Evolutionary conservation across 1,140 invertebrate species (phyloP), one percentile per base, ranked within the genome.

Genomic region (Drosophila neocordata): DNA sequence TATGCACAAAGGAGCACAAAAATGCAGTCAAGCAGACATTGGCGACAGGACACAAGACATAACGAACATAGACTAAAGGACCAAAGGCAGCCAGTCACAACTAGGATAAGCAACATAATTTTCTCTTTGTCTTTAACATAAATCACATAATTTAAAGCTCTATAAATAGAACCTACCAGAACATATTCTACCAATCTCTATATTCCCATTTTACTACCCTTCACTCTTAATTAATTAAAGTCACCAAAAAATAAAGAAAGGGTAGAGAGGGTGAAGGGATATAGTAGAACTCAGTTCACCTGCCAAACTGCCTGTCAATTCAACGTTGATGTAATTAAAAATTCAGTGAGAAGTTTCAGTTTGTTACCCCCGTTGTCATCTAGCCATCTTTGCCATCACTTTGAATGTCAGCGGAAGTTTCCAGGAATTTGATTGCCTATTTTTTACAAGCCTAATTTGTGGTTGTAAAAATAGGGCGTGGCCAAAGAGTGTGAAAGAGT

Each of bases 221-320:
- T 82, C 69, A 77, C 57, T 78, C 65, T 82, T 81, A 66, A 81
- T 87, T 87, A 87, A 85, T 85, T 87, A 78, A 72, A 67, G 55
- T 53, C 48, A 62, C 62, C 55, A 59, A 51, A 56, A 75, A 73
- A 59, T 51, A 55, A 75, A 73, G 64, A 35, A 15, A 35, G 48
- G 44, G 61, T 44, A 20, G 4, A 38, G 52, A 20, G 24, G 52
- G 20, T 7, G 8, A 48, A 11, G 15, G 53, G 24, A 6, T 31
- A 7, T 5, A 4, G 20, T 15, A 22, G 5, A 1, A 9, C 38
- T 59, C 52, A 13, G 37, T 41, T 53, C 57, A 75, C 73, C 82
- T 87, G 80, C 62, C 82, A 81, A 66, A 27, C 67, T 56, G 41
- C 69, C 62, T 87, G 82, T 85, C 82, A 87, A 74, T 85, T 87